Base-by-base conservation (phyloP, 64 coral and sea anemone species). In the Cladopsammia gracilis region DNA sequence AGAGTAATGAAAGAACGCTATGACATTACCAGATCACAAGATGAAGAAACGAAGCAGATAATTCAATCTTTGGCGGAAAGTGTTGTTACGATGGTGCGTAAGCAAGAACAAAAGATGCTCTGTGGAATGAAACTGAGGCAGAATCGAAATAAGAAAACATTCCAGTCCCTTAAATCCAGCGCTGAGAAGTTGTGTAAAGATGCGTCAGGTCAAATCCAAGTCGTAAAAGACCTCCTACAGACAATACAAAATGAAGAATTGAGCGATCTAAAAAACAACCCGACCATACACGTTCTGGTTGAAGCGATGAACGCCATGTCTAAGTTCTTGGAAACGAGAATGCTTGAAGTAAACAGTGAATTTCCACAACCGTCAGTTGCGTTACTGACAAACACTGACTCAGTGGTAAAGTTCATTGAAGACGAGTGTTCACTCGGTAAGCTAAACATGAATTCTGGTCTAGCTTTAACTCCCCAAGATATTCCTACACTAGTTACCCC, bases 61-160 rank as follows among this genome's bases (percentile, higher is more conserved):
- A 94, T 94, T 6, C 71, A 16, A 73, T 89, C 86, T 71, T 72
- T 70, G 62, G 92, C 92, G 11, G 92, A 94, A 26, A 89, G 62
- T 22, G 52, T 94, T 44, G 57, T 89, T 48, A 48, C 52, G 9
- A 88, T 60, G 68, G 80, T 94, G 18, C 64, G 85, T 12, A 7
- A 78, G 82, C 86, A 94, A 25, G 85, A 89, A 23, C 70, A 61
- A 82, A 70, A 69, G 53, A 60, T 94, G 66, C 66, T 94, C 50
- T 51, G 13, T 25, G 67, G 82, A 75, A 79, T 94, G 51, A 86
- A 94, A 47, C n/a, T 89, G 52, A 73, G 78, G 11, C 58, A 69
- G 50, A 67, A 75, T 61, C 16, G 70, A 50, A 89, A 83, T 71
- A 76, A 89, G 13, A 76, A 62, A 75, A 88, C 64, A 10, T 77